Evolutionary conservation across 2,113 vertebrate species (phyloP).

Genomic region (Rhea pennata): DNA sequence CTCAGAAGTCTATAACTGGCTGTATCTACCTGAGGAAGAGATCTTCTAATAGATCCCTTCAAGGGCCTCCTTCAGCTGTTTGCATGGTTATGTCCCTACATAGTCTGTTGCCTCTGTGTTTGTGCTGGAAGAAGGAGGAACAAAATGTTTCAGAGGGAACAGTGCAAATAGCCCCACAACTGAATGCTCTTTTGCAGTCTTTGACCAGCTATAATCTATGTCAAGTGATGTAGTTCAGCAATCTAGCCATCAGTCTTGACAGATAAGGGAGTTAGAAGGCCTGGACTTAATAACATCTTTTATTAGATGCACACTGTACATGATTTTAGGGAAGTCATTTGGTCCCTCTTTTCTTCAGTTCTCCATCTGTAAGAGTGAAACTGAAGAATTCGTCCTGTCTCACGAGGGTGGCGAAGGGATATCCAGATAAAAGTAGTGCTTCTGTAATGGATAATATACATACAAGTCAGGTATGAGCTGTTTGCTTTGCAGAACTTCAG

Average conservation of each 20-base stretch:
- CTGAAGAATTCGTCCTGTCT: not conserved
- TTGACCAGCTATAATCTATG: not conserved
- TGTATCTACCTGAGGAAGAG: not conserved
- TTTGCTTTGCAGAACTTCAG: not conserved
- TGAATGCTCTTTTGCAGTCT: accelerated
- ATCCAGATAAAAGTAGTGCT: not conserved
- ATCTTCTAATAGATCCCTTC: not conserved
- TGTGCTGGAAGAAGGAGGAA: not conserved
- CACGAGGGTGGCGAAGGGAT: not conserved
- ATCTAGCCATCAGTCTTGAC: not conserved
- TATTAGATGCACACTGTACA: not conserved
- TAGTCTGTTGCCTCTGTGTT: not conserved
- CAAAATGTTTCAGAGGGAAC: not conserved
- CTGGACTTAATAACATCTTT: not conserved
- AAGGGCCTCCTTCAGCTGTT: not conserved
- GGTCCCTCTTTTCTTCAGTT: not conserved
- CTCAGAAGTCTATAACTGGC: not conserved
- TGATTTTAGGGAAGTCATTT: not conserved
- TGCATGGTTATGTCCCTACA: not conserved
- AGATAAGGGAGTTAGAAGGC: not conserved
- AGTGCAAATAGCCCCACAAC: not conserved
- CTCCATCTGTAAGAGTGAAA: not conserved
- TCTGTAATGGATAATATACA: not conserved
- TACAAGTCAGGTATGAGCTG: not conserved
- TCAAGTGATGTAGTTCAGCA: not conserved